These are phyloP conservation scores for Erebia aethiops DNA, from an alignment of 2,888 invertebrate species.

Conservation along the genomic window DNA sequence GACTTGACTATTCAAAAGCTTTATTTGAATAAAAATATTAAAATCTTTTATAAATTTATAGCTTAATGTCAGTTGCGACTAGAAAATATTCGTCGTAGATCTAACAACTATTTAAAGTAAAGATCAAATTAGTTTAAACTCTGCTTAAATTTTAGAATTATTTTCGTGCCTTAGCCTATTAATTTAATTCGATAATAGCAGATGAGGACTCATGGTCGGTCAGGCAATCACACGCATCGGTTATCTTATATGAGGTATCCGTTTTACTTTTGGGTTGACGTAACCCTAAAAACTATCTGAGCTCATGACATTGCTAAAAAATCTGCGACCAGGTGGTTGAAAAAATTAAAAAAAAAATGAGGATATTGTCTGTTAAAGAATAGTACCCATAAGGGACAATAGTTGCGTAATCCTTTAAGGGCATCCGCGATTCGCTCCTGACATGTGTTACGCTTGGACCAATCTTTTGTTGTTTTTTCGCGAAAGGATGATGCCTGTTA, in stretches of 20 bases:
- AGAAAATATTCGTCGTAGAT: no score
- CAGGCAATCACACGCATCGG: no score
- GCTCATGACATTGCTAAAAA: conserved; percentile 66
- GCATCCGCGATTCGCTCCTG: conserved; percentile 54
- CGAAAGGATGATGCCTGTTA: conserved; percentile 43
- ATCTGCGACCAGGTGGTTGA: conserved; percentile 66
- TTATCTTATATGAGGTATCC: neutral
- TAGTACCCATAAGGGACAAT: conserved; percentile 45
- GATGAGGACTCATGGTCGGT: no score
- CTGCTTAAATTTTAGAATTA: no score
- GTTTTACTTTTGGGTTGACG: conserved; percentile 37
- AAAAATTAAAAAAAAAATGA: conserved; percentile 55
- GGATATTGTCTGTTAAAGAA: conserved; percentile 42
- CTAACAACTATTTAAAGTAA: no score
- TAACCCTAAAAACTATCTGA: conserved; percentile 54
- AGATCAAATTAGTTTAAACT: no score
- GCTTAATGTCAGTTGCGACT: no score
- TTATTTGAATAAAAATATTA: no score
- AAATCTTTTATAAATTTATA: no score
- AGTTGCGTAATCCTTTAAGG: conserved; percentile 55
- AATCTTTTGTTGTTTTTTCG: conserved; percentile 51
- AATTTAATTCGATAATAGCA: no score
- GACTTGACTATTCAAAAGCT: no score
- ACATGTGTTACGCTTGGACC: conserved; percentile 71
- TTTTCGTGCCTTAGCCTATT: no score